Percentiles rank a stretch among this genome's conserved stretches.
phyloP scores from a whole-genome alignment of 2,888 invertebrate species.

The Schrankia costaestrigalis region DNA sequence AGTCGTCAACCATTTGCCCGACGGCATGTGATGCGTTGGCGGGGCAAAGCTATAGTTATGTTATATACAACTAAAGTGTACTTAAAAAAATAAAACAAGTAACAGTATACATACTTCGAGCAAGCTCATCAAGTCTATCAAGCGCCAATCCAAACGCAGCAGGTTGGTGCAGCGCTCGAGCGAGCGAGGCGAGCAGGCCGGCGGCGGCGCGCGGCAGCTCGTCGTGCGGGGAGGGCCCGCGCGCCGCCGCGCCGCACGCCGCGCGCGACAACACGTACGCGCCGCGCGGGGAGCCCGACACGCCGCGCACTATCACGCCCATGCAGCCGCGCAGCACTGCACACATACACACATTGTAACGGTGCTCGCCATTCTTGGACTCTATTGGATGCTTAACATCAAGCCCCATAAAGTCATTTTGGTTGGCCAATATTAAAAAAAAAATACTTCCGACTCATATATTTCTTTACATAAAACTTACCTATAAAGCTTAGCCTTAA shows the following conservation, averaged over 20 bases:
- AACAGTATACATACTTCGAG: conserved; percentile 28
- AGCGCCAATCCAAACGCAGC: conserved; percentile 81
- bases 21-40: too few relatives aligned
- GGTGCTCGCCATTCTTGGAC: too few relatives aligned
- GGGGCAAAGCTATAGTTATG: too few relatives aligned
- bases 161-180: conserved; percentile 82
- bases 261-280: conserved; percentile 82
- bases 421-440: too few relatives aligned
- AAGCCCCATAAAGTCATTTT: too few relatives aligned
- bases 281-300: conserved; percentile 67
- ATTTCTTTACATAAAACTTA: too few relatives aligned
- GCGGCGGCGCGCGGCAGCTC: conserved; percentile 86
- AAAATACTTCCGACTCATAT: too few relatives aligned
- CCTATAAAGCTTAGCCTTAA: too few relatives aligned
- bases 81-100: too few relatives aligned
- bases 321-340: conserved; percentile 61
- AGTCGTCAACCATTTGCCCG: too few relatives aligned
- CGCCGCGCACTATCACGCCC: conserved; percentile 63
- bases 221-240: conserved; percentile 83
- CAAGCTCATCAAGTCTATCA: conserved; percentile 71
- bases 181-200: conserved; percentile 84
- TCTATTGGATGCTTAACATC: too few relatives aligned
- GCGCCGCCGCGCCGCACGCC: conserved; percentile 88
- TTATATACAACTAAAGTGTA: too few relatives aligned
- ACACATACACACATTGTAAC: neutral